Base-by-base conservation (phyloP, 2,888 invertebrate genomes). In the Plusia festucae region DNA sequence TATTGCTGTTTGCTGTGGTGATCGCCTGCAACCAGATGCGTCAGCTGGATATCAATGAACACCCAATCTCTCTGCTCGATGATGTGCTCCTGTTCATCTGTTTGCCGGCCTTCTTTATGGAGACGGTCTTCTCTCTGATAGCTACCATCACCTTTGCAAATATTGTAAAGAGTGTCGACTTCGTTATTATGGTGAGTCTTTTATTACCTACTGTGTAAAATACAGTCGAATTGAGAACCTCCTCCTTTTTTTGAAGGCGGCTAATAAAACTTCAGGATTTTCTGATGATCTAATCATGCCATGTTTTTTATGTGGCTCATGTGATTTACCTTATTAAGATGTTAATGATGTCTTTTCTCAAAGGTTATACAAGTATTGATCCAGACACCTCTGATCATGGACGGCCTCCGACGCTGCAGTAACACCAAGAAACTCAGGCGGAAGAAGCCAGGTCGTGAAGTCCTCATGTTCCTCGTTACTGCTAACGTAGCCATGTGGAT, bases 401-500 rank as follows among this genome's bases (percentile, higher is more conserved):
- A 97, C 82, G 97, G 97, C 0, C 90, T 97, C 49, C 93, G 97
- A n/a, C 95, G 97, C n/a, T 97, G 97, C 88, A 96, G 97, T 82
- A 97, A 97, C 88, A 92, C 95, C 18, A 94, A 95, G 74, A 95
- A 95, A 58, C 93, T 97, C 2, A 96, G 97, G 11, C 95, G 96
- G 53, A 90, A 93, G 68, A 97, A 97, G 85, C 97, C 97, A 0
- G 98, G 97, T 4, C 93, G 97, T 4, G 97, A 97, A 82, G 91
- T 97, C 24, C 95, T 98, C 53, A 97, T 97, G 81, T 97, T 97
- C 91, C 94, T 98, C 49, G 95, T 97, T 22, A 97, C 97, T 64
- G 95, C 96, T 77, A 98, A 98, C 88, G 96, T 97, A 8, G 97
- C 97, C 53, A 95, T 97, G 95, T 98, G 97, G 97, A 95, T 97